A percentile compares a stretch with the other conserved stretches of the same genome.
Evolutionary conservation across 2,797 vertebrate genomes (phyloP).

Genomic region (Neosalanx taihuensis): DNA sequence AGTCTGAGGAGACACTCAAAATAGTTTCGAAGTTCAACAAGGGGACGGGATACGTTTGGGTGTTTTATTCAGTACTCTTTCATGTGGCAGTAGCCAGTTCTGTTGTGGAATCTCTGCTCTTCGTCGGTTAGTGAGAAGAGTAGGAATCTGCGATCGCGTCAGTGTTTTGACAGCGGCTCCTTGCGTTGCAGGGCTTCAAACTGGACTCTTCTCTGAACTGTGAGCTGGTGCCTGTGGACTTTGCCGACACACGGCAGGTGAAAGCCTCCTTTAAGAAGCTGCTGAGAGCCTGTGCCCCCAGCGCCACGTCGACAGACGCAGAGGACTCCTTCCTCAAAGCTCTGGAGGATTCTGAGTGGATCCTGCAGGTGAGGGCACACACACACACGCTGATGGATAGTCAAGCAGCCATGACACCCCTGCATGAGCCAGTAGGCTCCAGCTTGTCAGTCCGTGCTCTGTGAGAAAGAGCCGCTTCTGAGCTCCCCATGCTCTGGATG

Average conservation of each 20-base stretch:
- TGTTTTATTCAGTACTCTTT: background rate
- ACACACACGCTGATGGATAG: background rate
- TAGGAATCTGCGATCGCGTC: too few relatives aligned
- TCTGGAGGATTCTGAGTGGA: conserved; percentile 95
- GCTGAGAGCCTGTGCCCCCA: conserved; percentile 91
- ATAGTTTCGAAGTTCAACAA: background rate
- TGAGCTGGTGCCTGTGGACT: conserved; percentile 96
- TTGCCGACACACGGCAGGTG: conserved; percentile 89
- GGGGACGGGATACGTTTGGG: too few relatives aligned
- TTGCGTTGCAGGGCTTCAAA: conserved; percentile 81
- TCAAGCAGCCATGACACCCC: background rate
- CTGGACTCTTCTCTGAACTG: conserved; percentile 92
- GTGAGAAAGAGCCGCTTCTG: conserved; percentile 43
- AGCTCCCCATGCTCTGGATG: conserved; percentile 42
- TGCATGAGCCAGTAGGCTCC: background rate
- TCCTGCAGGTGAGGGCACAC: conserved; percentile 81
- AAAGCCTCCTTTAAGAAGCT: conserved; percentile 96
- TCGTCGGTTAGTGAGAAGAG: too few relatives aligned
- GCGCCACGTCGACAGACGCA: conserved; percentile 79
- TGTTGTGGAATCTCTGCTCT: background rate
- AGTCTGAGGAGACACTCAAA: background rate
- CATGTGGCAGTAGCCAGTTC: background rate
- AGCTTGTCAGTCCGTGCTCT: conserved; percentile 17
- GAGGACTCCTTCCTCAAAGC: conserved; percentile 92
- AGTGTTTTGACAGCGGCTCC: background rate